Conservation (phyloP, 2,888 invertebrate genomes). For the Timema cristinae region DNA sequence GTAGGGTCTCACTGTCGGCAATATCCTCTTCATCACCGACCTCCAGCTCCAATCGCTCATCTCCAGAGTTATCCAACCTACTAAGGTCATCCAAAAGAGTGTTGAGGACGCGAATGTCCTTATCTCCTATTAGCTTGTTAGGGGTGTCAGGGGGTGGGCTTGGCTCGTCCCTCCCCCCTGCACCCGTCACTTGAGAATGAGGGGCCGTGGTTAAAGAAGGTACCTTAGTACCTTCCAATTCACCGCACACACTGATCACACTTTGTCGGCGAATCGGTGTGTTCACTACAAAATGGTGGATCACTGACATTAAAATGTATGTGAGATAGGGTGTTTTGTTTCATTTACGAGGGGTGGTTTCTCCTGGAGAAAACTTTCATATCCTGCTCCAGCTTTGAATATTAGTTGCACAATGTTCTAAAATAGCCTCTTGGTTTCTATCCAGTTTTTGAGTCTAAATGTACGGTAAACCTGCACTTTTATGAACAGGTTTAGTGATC, state of each 20-base stretch:
- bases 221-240: constrained; percentile 7
- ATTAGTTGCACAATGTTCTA: too few species aligned
- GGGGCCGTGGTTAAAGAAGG: constrained; percentile 27
- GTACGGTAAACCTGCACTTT: too few species aligned
- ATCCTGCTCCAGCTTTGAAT: too few species aligned
- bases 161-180: constrained; percentile 19
- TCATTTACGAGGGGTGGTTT: not conserved
- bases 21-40: constrained; percentile 4
- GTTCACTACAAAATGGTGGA: constrained; percentile 1
- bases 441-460: too few species aligned
- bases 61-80: constrained; percentile 32
- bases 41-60: not conserved
- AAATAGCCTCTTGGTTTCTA: too few species aligned
- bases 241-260: constrained; percentile 12
- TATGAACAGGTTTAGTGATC: too few species aligned
- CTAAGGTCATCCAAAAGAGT: constrained; percentile 44
- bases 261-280: constrained; percentile 4
- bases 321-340: not conserved
- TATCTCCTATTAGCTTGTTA: constrained; percentile 22
- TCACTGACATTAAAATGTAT: constrained; percentile 22
- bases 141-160: constrained; percentile 16
- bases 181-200: constrained; percentile 27
- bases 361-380: too few species aligned
- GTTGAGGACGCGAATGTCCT: constrained; percentile 44
- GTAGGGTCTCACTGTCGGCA: not conserved